Percentiles rank a stretch among this genome's conserved stretches.
Conservation (phyloP, 2,797 vertebrate species). For the Tiaroga cobitis region DNA sequence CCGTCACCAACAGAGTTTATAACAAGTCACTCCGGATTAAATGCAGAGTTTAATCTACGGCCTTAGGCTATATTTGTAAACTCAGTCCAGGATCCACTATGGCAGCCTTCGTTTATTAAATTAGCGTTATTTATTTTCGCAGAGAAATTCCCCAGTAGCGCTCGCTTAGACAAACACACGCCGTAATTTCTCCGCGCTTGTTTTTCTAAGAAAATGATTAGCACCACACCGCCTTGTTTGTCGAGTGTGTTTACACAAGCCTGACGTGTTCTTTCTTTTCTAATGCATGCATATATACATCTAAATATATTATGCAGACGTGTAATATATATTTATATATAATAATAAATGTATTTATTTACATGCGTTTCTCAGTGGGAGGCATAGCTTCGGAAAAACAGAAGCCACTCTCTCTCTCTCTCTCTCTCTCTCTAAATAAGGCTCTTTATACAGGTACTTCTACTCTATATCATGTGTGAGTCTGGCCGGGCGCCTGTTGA, state of each 20-base stretch:
- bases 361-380: conserved; percentile 70
- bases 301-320: conserved; percentile 1
- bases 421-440: conserved; percentile 73
- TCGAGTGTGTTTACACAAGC: conserved; percentile 77
- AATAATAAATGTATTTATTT: conserved; percentile 28
- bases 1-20: background rate
- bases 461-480: conserved; percentile 74
- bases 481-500: conserved; percentile 67
- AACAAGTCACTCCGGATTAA: conserved; percentile 28
- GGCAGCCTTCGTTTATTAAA: conserved; percentile 58
- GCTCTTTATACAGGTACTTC: conserved; percentile 75
- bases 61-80: background rate
- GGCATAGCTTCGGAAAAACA: conserved; percentile 78
- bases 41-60: background rate
- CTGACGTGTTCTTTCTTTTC: conserved; percentile 61
- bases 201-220: conserved; percentile 71
- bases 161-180: conserved; percentile 73
- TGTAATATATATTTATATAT: conserved; percentile 18
- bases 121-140: conserved; percentile 54
- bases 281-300: conserved; percentile 39
- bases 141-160: conserved; percentile 54
- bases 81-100: conserved; percentile 16
- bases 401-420: conserved; percentile 56
- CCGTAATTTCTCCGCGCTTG: conserved; percentile 77
- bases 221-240: conserved; percentile 58